phyloP scores from a whole-genome alignment of 2,888 invertebrate species.

The Sepioteuthis lessoniana region DNA sequence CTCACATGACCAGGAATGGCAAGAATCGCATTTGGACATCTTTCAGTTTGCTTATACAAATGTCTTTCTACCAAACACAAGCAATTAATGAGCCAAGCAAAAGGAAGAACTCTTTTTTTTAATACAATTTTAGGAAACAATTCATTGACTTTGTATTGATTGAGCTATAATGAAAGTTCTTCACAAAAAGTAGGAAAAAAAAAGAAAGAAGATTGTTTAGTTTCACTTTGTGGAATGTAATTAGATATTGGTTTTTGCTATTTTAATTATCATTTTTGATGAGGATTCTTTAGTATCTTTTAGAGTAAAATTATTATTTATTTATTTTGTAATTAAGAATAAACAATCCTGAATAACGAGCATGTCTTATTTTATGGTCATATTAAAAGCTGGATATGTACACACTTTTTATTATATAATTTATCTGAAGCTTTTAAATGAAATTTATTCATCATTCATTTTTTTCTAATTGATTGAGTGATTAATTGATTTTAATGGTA shows the following conservation, averaged over 20 bases:
- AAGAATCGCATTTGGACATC: constrained; percentile 17
- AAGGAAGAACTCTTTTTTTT: not conserved
- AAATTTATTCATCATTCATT: too few relatives aligned
- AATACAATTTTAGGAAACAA: not conserved
- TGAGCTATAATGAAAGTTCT: not conserved
- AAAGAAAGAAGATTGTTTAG: not conserved
- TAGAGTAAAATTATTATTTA: too few relatives aligned
- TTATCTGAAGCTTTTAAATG: too few relatives aligned
- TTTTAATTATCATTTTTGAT: too few relatives aligned
- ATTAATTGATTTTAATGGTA: too few relatives aligned
- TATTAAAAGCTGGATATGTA: too few relatives aligned
- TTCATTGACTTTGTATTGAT: not conserved
- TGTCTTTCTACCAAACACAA: not conserved
- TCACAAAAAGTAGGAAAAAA: not conserved
- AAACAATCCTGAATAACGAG: too few relatives aligned
- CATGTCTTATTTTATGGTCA: too few relatives aligned
- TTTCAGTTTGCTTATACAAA: not conserved
- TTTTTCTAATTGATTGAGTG: too few relatives aligned
- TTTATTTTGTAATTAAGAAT: too few relatives aligned
- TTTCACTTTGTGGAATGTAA: not conserved
- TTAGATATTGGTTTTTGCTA: not conserved
- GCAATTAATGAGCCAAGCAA: not conserved
- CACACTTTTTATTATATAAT: too few relatives aligned
- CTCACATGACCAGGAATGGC: not conserved
- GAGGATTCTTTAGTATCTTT: too few relatives aligned